Base-by-base conservation (phyloP, 2,888 invertebrate genomes). In the Cryptocephalus moraei region DNA sequence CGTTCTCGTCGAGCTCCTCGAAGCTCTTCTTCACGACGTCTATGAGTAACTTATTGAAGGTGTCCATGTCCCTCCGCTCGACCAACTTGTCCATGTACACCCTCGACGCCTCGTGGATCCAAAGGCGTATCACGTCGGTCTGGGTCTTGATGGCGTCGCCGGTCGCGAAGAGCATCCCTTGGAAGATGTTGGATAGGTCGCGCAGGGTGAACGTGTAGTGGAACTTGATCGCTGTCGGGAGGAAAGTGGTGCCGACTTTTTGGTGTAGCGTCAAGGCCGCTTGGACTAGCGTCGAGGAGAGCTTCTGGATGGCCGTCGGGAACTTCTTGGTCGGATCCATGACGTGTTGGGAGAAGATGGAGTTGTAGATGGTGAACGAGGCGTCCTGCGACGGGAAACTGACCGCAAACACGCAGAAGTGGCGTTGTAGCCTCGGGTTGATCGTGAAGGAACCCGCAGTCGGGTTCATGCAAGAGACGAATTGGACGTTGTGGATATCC, bases 391-490 rank as follows among this genome's bases (percentile, higher is more conserved):
- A 82, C 3, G 94, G 94, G 64, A 89, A 91, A 72, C 91, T 91
- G 41, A 90, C 82, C 39, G 90, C 87, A 68, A 91, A 91, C 0
- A 88, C 86, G 58, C 86, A 85, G 68, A 91, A 91, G 64, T 91
- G 91, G 48, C 91, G 72, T 66, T 94, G 93, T 10, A 96, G 74
- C 34, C 95, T 77, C 1, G 92, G 82, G 73, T 94, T 88, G 47
- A 95, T 93, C 12, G 91, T 91, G 67, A 95, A 95, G 46, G 91
- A 91, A 13, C 95, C 95, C 11, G 94, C 90, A 0, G 93, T 92
- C 0, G 95, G 95, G 71, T 95, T 95, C 95, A 96, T 95, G 67
- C 91, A 91, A 0, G 93, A 86, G 12, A 94, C 84, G 68, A 93
- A 94, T 74, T 94, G 94, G 39, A 91, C 89, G 66, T 93, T 91